Evolutionary conservation across 2,797 vertebrate genomes (phyloP), one percentile per base, ranked within the genome.

Genomic region (Synanceia verrucosa): DNA sequence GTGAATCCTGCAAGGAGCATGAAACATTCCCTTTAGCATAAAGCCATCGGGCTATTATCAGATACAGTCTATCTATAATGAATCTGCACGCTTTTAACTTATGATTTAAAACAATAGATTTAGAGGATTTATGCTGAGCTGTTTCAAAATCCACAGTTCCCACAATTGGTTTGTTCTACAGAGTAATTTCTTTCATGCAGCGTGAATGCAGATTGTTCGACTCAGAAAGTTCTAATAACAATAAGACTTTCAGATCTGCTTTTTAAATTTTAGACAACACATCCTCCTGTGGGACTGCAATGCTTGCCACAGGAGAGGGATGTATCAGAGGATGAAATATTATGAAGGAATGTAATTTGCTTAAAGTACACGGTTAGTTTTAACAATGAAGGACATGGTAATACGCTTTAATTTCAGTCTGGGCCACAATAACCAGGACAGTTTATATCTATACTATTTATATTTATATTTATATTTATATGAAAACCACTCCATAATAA

Each of bases 11-110:
- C 2, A 3, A 67, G 8, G 23, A 72, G n/a, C 34, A 33, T 37
- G 18, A 73, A 77, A 66, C 41, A 69, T 64, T 53, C 59, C 62
- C 33, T 16, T 18, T 23, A 55, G 33, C 36, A 47, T 11, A 0
- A 8, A 66, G 44, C 10, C 9, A 19, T n/a, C 44, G 19, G 28
- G 60, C 16, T 64, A 31, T 31, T 59, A 28, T 75, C 2, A 2
- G 19, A 83, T 37, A 28, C 7, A 1, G 33, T 39, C 37, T 47
- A 58, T 61, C 59, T 53, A 21, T 36, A 50, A 66, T 65, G 29
- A 66, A 74, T 70, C 62, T 55, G 16, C n/a, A 33, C 19, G 29
- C 29, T 68, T 68, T 63, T 39, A 55, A 72, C 46, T 7, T 28
- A 51, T 21, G n/a, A 64, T 60, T 62, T 65, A 11, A n/a, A 64